Percentiles rank a stretch among this genome's conserved stretches.
These are phyloP conservation scores for Notarius lentiginosus DNA, from an alignment of 2,113 vertebrate species.

Conservation along the genomic window DNA sequence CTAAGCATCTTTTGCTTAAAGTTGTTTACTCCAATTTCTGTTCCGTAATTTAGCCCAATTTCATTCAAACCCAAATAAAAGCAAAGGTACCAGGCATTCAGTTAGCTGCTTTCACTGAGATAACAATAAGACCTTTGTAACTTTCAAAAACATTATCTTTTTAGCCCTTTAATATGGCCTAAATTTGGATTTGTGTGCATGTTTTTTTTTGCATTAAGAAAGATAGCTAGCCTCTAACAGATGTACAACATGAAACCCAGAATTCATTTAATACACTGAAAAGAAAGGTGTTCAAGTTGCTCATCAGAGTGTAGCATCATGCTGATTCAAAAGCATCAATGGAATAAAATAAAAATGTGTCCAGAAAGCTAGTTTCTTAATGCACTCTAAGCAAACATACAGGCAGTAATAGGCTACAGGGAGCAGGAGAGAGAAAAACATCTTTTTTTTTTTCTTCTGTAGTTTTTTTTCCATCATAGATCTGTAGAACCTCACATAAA, in stretches of 20 bases:
- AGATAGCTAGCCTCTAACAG: background rate
- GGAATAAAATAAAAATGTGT: slow-evolving; percentile 26
- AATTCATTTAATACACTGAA: slow-evolving; percentile 28
- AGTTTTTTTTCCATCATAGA: slow-evolving; percentile 28
- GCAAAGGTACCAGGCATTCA: slow-evolving; percentile 52
- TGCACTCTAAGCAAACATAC: slow-evolving; percentile 46
- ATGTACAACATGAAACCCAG: background rate
- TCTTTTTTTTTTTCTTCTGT: slow-evolving; percentile 38
- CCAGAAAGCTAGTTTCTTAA: slow-evolving; percentile 20
- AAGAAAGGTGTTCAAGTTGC: slow-evolving; percentile 3
- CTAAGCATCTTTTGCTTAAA: background rate
- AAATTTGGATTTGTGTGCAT: background rate
- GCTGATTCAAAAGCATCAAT: background rate
- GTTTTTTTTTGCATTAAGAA: slow-evolving; percentile 12
- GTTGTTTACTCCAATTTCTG: slow-evolving; percentile 13
- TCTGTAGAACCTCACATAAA: slow-evolving; percentile 26
- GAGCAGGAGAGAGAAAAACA: slow-evolving; percentile 26
- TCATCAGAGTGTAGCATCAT: slow-evolving; percentile 22
- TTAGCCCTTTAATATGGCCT: background rate
- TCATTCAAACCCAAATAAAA: slow-evolving; percentile 9
- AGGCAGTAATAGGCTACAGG: slow-evolving; percentile 33
- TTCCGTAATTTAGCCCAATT: slow-evolving; percentile 27
- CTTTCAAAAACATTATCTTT: slow-evolving; percentile 37
- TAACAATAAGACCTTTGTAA: slow-evolving; percentile 67
- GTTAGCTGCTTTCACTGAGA: slow-evolving; percentile 38